These are phyloP conservation scores for Chiloscyllium plagiosum DNA, from an alignment of 2,113 vertebrate genomes.

Conservation along the genomic window DNA sequence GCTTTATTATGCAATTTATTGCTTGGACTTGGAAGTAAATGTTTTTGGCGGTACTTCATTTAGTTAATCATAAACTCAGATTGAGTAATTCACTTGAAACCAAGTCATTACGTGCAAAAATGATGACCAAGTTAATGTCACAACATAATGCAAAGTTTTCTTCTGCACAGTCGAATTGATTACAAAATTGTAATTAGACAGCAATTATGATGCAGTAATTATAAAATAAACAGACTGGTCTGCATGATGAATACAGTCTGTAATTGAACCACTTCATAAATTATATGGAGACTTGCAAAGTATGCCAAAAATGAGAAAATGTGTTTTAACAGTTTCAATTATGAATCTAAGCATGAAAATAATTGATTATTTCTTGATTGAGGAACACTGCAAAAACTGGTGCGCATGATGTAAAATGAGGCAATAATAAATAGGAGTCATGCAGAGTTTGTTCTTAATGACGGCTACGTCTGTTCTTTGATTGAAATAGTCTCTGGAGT, in stretches of 20 bases:
- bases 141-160: background rate
- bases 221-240: slow-evolving; percentile 32
- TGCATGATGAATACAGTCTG: slow-evolving; percentile 13
- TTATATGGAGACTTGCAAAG: slow-evolving; percentile 19
- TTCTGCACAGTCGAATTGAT: slow-evolving; percentile 11
- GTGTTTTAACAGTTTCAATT: slow-evolving; percentile 32
- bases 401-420: background rate
- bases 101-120: background rate
- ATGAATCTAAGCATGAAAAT: slow-evolving; percentile 26
- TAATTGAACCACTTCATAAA: slow-evolving; percentile 27
- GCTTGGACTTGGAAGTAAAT: background rate
- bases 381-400: slow-evolving; percentile 25
- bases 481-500: slow-evolving; percentile 13
- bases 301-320: slow-evolving; percentile 22
- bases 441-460: slow-evolving; percentile 26
- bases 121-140: slow-evolving; percentile 29
- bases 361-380: slow-evolving; percentile 23
- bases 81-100: background rate
- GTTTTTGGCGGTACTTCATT: background rate
- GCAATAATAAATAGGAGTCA: slow-evolving; percentile 17
- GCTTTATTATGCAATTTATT: background rate
- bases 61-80: background rate
- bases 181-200: slow-evolving; percentile 31
- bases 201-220: slow-evolving; percentile 32
- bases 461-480: background rate